phyloP scores from a whole-genome alignment of 2,797 vertebrate species.

The Steatocranus sp. region DNA sequence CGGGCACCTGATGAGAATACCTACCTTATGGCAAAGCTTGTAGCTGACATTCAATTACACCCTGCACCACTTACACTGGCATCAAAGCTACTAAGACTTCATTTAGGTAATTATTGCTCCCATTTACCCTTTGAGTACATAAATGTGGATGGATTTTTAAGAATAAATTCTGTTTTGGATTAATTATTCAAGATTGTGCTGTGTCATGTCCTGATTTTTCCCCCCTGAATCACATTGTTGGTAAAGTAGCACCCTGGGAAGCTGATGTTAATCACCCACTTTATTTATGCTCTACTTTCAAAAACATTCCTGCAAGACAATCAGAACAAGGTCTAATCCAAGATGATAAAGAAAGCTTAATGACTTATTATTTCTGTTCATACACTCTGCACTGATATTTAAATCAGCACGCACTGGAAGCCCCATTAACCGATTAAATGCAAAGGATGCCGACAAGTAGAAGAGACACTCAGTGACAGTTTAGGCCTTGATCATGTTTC shows the following conservation, averaged over 20 bases:
- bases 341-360: background rate
- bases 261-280: background rate
- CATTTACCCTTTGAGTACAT: background rate
- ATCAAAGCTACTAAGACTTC: background rate
- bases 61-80: background rate
- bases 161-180: slow-evolving; percentile 1
- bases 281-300: background rate
- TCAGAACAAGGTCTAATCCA: background rate
- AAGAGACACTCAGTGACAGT: slow-evolving; percentile 8
- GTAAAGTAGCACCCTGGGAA: background rate
- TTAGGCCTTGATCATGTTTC: slow-evolving; percentile 25
- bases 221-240: background rate
- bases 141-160: background rate
- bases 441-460: background rate
- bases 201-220: background rate
- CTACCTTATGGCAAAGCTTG: slow-evolving; percentile 9
- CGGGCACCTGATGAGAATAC: too few relatives aligned
- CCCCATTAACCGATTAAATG: slow-evolving; percentile 47
- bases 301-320: background rate
- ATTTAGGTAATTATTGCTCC: background rate
- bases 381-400: background rate
- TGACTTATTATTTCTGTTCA: background rate
- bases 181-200: slow-evolving; percentile 1
- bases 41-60: slow-evolving; percentile 7
- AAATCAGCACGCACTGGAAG: background rate